Percentiles rank a stretch among this genome's conserved stretches.
Conservation (phyloP, 2,888 invertebrate genomes). For the Apamea anceps region DNA sequence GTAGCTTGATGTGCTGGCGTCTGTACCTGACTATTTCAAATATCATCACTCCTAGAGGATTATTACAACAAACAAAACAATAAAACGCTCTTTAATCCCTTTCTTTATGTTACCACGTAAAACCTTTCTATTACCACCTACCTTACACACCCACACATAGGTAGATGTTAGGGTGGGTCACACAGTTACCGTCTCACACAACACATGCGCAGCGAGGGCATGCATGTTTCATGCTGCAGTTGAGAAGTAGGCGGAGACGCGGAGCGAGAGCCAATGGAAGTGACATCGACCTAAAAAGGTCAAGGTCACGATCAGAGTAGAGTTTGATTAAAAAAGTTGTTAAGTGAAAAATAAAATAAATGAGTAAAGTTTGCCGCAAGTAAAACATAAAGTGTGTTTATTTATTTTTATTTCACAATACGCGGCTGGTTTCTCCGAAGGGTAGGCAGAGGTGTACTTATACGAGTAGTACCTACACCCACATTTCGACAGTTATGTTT, state of each 20-base stretch:
- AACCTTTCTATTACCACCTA: background rate
- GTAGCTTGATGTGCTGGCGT: no score
- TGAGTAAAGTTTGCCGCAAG: background rate
- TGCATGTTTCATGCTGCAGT: constrained; percentile 60
- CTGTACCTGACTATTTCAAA: background rate
- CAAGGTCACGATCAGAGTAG: background rate
- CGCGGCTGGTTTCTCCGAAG: no score
- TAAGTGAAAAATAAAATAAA: background rate
- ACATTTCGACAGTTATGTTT: background rate
- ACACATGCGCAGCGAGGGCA: constrained; percentile 31
- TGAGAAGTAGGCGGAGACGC: constrained; percentile 18
- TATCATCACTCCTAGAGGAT: background rate
- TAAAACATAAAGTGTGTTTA: background rate
- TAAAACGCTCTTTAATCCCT: background rate
- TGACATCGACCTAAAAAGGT: constrained; percentile 28
- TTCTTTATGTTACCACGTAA: background rate
- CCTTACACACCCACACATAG: background rate
- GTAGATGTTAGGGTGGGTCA: constrained; percentile 19
- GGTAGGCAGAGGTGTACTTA: no score
- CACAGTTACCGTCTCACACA: constrained; percentile 18
- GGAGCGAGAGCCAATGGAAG: constrained; percentile 13
- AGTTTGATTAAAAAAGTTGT: background rate
- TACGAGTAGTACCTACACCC: background rate
- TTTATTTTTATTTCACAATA: no score
- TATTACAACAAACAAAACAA: background rate